These are phyloP conservation scores for Drepana falcataria DNA, from an alignment of 2,888 invertebrate genomes.

Conservation along the genomic window DNA sequence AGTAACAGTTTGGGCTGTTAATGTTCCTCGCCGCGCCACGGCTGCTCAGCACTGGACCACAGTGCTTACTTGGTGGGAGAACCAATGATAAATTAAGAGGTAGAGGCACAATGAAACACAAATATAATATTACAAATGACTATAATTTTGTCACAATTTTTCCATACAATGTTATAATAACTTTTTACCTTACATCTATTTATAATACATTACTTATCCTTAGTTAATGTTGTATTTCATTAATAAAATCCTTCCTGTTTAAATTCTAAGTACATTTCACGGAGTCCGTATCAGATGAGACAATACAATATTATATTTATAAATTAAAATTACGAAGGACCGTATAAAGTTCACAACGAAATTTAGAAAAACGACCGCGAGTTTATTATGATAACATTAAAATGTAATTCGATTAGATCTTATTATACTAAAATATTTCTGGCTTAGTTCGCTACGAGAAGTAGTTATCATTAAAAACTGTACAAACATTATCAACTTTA, in stretches of 20 bases:
- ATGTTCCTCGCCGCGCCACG: too few species aligned
- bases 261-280: slow-evolving; percentile 70
- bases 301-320: slow-evolving; percentile 25
- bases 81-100: neutral
- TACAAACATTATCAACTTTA: slow-evolving; percentile 68
- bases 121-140: slow-evolving; percentile 79
- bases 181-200: slow-evolving; percentile 76
- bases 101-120: slow-evolving; percentile 57
- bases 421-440: slow-evolving; percentile 75
- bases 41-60: too few species aligned
- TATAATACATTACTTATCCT: slow-evolving; percentile 77
- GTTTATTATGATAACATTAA: slow-evolving; percentile 70
- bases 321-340: slow-evolving; percentile 56
- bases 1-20: too few species aligned
- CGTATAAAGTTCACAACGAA: slow-evolving; percentile 60
- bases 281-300: slow-evolving; percentile 64
- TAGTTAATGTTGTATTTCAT: slow-evolving; percentile 73
- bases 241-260: slow-evolving; percentile 75
- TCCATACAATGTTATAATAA: slow-evolving; percentile 80
- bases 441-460: slow-evolving; percentile 73
- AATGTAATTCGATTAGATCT: slow-evolving; percentile 78
- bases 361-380: slow-evolving; percentile 57
- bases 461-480: slow-evolving; percentile 72
- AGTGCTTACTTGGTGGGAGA: neutral
- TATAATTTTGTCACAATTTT: slow-evolving; percentile 80